Evolutionary conservation across 1,140 invertebrate genomes (phyloP).

Genomic region (Heliconius eleuchia): DNA sequence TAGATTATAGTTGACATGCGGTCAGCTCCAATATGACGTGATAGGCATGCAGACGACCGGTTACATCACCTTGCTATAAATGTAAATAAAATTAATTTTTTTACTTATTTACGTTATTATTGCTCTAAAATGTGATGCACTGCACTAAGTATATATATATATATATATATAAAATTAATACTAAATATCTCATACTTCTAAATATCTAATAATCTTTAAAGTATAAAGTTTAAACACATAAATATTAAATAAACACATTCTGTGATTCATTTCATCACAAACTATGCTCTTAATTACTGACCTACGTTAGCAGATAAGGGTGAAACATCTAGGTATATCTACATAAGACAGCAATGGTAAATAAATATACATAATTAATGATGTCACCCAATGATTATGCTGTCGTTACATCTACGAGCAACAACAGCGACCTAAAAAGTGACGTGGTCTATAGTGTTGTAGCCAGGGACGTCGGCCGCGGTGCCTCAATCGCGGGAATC

Average conservation of each 20-base stretch:
- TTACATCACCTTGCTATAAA: constrained; percentile 58
- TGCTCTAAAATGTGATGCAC: neutral
- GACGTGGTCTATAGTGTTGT: constrained; percentile 73
- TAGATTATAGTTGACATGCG: constrained; percentile 78
- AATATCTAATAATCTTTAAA: too few species aligned
- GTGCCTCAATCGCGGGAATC: constrained; percentile 78
- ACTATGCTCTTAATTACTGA: constrained; percentile 12
- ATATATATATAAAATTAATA: too few species aligned
- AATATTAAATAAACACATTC: neutral
- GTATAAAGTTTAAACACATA: neutral
- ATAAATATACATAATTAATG: constrained; percentile 24
- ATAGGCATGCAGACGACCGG: constrained; percentile 54
- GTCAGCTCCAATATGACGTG: constrained; percentile 59
- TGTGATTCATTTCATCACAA: constrained; percentile 1
- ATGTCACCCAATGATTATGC: constrained; percentile 45
- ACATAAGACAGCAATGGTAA: constrained; percentile 16
- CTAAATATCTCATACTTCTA: too few species aligned
- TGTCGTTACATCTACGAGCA: constrained; percentile 51
- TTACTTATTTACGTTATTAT: neutral
- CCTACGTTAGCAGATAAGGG: constrained; percentile 24
- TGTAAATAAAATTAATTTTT: neutral
- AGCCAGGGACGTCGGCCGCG: constrained; percentile 77
- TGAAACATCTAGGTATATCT: constrained; percentile 15
- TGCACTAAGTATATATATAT: neutral
- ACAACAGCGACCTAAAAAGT: constrained; percentile 74